Conservation (phyloP, 2,888 invertebrate species). For the Strigamia transsilvanica region DNA sequence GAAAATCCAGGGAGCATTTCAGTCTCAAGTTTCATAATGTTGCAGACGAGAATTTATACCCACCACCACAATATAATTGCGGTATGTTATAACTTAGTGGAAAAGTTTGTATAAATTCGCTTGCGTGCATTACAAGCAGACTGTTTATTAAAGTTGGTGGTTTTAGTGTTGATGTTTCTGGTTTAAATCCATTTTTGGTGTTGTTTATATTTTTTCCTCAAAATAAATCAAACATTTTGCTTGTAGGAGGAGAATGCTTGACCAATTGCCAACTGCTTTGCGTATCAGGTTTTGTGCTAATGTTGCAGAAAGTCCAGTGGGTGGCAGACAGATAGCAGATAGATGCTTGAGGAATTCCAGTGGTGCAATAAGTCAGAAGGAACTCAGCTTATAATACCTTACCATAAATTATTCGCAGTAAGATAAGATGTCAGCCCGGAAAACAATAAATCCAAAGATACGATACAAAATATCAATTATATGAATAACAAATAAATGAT, state of each 20-base stretch:
- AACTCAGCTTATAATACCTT: neutral
- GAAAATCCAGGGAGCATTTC: constrained; percentile 17
- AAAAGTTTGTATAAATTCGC: constrained; percentile 27
- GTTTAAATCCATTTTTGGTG: neutral
- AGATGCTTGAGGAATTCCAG: neutral
- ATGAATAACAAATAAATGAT: no score
- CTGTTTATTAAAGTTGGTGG: constrained; percentile 41
- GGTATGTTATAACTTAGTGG: neutral
- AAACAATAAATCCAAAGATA: no score
- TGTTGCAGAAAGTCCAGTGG: constrained; percentile 25
- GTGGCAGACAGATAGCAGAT: constrained; percentile 4
- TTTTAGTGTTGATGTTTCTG: constrained; percentile 29
- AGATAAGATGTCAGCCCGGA: no score
- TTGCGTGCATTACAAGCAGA: neutral
- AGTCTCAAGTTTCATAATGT: constrained; percentile 36
- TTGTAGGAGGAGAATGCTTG: neutral
- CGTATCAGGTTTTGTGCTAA: constrained; percentile 26
- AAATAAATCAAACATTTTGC: constrained; percentile 3
- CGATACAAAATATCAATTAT: no score
- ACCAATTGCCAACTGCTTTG: constrained; percentile 25
- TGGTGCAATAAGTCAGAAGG: constrained; percentile 3
- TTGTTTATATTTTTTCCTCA: neutral
- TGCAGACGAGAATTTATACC: neutral
- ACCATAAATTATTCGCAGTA: no score
- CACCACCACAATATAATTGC: constrained; percentile 29